These are phyloP conservation scores for Dermatophagoides farinae DNA, from an alignment of 1,140 invertebrate species.

Conservation along the genomic window DNA sequence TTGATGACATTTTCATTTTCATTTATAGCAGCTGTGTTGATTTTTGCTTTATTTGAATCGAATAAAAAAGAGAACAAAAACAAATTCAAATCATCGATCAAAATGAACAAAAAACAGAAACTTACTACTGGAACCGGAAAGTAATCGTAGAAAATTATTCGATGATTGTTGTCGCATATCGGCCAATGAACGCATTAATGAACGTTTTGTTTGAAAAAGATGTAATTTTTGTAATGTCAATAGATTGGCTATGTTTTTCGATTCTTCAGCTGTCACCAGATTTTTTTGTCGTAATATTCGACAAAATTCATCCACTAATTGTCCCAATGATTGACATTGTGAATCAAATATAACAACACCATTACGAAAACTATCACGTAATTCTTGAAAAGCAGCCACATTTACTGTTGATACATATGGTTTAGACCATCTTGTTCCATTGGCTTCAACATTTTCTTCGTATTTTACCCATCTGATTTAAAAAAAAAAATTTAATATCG, in stretches of 20 bases:
- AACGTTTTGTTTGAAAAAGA: constrained; percentile 44
- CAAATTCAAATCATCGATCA: background rate
- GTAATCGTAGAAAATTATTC: constrained; percentile 49
- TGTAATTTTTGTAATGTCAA: constrained; percentile 45
- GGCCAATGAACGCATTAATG: constrained; percentile 80
- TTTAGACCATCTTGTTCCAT: constrained; percentile 30
- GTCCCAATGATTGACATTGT: constrained; percentile 57
- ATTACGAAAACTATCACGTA: constrained; percentile 45
- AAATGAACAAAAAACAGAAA: background rate
- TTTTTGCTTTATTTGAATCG: background rate
- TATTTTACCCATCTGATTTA: constrained; percentile 28
- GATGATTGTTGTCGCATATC: constrained; percentile 87
- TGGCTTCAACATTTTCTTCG: constrained; percentile 32
- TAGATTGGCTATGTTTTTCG: constrained; percentile 54
- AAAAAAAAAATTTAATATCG: background rate
- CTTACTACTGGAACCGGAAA: constrained; percentile 23
- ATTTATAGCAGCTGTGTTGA: background rate
- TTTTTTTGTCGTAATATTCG: background rate
- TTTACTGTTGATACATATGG: constrained; percentile 30
- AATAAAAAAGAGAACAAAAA: background rate
- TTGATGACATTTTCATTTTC: too few species aligned
- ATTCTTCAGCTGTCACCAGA: background rate
- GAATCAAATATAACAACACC: constrained; percentile 79
- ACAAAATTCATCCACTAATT: constrained; percentile 39
- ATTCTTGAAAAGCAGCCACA: constrained; percentile 28